Conservation (phyloP, 2,113 vertebrate genomes). For the Columba livia region DNA sequence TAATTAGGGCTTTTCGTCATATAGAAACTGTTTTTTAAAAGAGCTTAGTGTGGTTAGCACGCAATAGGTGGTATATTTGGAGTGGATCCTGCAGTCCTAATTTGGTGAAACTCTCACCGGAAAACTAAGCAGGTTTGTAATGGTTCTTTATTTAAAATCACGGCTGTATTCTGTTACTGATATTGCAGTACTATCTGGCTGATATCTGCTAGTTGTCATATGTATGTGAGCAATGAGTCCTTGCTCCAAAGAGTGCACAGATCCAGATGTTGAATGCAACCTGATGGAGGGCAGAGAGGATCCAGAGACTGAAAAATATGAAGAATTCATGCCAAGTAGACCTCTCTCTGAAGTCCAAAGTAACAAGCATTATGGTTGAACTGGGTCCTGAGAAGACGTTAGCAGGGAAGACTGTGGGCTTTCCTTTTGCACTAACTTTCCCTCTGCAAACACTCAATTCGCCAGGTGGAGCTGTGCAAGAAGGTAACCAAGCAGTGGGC, state of each 20-base stretch:
- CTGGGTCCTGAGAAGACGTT: background rate
- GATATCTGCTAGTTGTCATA: background rate
- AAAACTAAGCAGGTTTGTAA: background rate
- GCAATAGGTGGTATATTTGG: background rate
- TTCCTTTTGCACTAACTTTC: background rate
- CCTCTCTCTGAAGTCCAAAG: background rate
- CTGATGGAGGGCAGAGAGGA: background rate
- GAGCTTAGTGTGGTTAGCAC: background rate
- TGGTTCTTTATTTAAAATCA: background rate
- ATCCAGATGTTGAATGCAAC: background rate
- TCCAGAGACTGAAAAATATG: background rate
- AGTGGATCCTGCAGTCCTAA: background rate
- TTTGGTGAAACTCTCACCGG: background rate
- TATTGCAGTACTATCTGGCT: too few relatives aligned
- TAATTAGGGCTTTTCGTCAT: background rate
- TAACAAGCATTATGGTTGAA: background rate
- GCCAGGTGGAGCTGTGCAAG: background rate
- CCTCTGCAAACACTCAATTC: background rate
- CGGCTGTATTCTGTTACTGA: background rate
- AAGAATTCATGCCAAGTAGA: background rate
- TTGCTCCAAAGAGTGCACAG: background rate
- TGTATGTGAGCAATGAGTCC: background rate
- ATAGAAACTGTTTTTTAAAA: background rate
- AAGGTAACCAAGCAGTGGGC: background rate
- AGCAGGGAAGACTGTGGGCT: background rate